These are phyloP conservation scores for Chironex yamaguchii DNA, from an alignment of 30 jellyfish, hydroid and myxozoan genomes.

Conservation along the genomic window DNA sequence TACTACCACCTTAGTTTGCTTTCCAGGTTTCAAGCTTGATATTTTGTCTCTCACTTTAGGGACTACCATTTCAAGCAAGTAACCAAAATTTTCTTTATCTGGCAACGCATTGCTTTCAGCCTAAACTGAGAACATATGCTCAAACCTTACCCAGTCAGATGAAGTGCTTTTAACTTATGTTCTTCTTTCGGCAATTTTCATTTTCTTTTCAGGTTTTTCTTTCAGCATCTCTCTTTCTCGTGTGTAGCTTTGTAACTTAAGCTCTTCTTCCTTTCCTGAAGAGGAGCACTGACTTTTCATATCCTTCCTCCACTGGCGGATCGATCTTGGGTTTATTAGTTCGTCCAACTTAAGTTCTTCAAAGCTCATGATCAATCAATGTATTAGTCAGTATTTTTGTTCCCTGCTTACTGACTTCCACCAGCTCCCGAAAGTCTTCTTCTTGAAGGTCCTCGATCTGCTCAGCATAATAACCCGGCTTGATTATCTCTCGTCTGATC, in stretches of 20 bases:
- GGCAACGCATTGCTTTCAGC: constrained; percentile 13
- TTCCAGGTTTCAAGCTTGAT: constrained; percentile 12
- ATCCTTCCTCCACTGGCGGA: constrained; percentile 35
- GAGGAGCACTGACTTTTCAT: background rate
- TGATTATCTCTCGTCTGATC: constrained; percentile 20
- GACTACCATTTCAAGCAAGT: constrained; percentile 37
- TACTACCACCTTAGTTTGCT: constrained; percentile 21
- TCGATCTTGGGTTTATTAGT: background rate
- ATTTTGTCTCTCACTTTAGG: constrained; percentile 34
- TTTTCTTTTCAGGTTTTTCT: constrained; percentile 22
- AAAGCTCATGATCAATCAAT: constrained; percentile 8
- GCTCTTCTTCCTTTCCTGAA: constrained; percentile 9
- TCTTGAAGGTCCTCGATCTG: constrained; percentile 17
- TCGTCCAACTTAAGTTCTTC: constrained; percentile 25
- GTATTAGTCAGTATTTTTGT: constrained; percentile 6
- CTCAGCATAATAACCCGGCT: constrained; percentile 31
- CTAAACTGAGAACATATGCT: constrained; percentile 18
- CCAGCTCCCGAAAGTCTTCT: background rate
- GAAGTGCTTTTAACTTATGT: constrained; percentile 29
- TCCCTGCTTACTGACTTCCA: background rate
- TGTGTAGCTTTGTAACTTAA: background rate
- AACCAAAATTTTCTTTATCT: constrained; percentile 32
- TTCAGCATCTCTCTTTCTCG: constrained; percentile 14
- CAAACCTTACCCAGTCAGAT: constrained; percentile 49
- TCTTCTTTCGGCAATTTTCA: constrained; percentile 33